A percentile compares a stretch with the other conserved stretches of the same genome.
Evolutionary conservation across 2,888 invertebrate genomes (phyloP).

Genomic region (Drosophila aldrichi): DNA sequence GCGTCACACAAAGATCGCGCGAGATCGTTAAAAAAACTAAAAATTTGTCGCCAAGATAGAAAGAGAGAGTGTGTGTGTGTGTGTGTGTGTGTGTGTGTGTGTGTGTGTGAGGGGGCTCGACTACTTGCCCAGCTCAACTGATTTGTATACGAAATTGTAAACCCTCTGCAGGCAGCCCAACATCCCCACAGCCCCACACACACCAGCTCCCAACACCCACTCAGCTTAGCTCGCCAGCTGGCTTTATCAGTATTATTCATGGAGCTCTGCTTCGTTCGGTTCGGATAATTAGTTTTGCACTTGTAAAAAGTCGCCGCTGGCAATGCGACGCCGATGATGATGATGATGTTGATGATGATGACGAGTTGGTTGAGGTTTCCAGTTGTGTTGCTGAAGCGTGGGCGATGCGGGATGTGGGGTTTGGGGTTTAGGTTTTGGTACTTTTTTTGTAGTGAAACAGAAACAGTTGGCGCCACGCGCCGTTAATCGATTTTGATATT

Average conservation of each 20-base stretch:
- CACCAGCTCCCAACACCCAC: not conserved
- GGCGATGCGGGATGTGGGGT: not conserved
- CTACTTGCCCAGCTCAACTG: conserved; percentile 34
- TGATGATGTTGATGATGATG: not conserved
- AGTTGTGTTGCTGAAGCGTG: not conserved
- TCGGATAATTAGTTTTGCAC: conserved; percentile 56
- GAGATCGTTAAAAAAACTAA: not conserved
- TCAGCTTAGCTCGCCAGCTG: conserved; percentile 2
- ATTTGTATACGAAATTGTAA: conserved; percentile 53
- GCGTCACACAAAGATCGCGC: conserved; percentile 28
- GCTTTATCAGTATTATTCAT: conserved; percentile 58
- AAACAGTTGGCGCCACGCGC: conserved; percentile 58
- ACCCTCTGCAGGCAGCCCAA: not conserved
- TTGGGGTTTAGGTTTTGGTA: conserved; percentile 4
- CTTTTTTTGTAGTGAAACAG: conserved; percentile 9
- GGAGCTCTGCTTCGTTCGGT: conserved; percentile 31
- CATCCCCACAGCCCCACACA: not conserved
- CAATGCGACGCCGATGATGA: conserved; percentile 18
- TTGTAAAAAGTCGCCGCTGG: conserved; percentile 28
- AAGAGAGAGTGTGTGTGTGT: not conserved
- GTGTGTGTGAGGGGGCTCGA: conserved; percentile 7
- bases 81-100: too few relatives aligned
- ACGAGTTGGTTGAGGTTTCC: conserved; percentile 4
- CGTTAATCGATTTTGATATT: conserved; percentile 56
- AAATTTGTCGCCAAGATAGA: not conserved